Percentiles rank a stretch among this genome's conserved stretches.
Conservation (phyloP, 2,113 vertebrate species). For the Zapornia atra region DNA sequence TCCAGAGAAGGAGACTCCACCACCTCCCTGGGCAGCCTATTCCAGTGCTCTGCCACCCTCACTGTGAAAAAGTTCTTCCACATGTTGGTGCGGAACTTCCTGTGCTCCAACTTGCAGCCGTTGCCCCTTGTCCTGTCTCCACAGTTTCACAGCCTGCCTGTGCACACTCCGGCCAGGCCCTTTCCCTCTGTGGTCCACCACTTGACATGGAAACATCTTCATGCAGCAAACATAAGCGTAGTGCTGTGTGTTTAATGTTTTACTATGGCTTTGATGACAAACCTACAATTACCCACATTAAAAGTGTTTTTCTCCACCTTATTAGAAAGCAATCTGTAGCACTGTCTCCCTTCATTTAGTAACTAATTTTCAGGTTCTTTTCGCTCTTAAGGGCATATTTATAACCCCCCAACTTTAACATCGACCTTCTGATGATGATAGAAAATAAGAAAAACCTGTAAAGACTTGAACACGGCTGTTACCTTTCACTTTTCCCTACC, state of each 20-base stretch:
- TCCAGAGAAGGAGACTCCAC: too few relatives aligned
- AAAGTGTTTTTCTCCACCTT: neutral
- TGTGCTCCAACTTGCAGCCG: too few relatives aligned
- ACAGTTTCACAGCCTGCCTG: neutral
- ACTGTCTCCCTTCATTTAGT: accelerated
- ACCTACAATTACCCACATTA: neutral
- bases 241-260: neutral
- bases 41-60: too few relatives aligned
- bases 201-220: neutral
- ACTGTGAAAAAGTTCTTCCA: too few relatives aligned
- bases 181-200: accelerated
- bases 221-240: neutral
- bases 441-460: too few relatives aligned
- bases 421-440: too few relatives aligned
- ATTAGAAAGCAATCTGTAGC: neutral
- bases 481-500: neutral
- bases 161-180: neutral
- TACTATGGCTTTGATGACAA: neutral
- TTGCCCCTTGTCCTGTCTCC: too few relatives aligned
- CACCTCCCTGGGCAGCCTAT: too few relatives aligned
- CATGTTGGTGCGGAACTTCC: too few relatives aligned
- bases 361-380: neutral
- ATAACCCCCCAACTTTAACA: neutral
- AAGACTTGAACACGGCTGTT: accelerated
- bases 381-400: neutral